phyloP scores from a whole-genome alignment of 1,140 invertebrate genomes.

The Drosophila grimshawi region DNA sequence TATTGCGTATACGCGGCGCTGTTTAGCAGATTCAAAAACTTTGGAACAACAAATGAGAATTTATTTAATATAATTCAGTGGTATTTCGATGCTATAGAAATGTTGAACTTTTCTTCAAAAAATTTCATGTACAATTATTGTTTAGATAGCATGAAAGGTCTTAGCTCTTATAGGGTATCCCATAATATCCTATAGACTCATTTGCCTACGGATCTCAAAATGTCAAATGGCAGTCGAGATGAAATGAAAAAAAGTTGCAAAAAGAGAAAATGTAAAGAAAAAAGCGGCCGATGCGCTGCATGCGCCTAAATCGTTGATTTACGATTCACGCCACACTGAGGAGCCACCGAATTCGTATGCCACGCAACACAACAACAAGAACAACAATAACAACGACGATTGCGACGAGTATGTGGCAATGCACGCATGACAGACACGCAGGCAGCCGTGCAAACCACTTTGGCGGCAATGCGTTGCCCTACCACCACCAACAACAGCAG shows the following conservation, averaged over 20 bases:
- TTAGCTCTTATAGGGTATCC: constrained; percentile 33
- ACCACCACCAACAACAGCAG: neutral
- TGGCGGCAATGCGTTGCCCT: constrained; percentile 69
- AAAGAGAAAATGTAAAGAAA: constrained; percentile 35
- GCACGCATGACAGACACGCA: constrained; percentile 80
- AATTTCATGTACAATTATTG: too few relatives aligned
- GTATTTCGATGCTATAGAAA: too few relatives aligned
- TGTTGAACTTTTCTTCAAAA: too few relatives aligned
- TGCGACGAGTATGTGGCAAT: constrained; percentile 68
- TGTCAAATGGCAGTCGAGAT: constrained; percentile 58
- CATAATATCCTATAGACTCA: constrained; percentile 1
- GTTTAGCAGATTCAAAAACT: constrained; percentile 40
- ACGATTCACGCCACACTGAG: constrained; percentile 82
- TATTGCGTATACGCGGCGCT: constrained; percentile 76
- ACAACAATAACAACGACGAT: constrained; percentile 29
- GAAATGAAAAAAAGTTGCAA: constrained; percentile 35
- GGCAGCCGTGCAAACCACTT: constrained; percentile 81
- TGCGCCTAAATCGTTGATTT: constrained; percentile 83
- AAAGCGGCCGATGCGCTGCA: constrained; percentile 66
- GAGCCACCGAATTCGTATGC: constrained; percentile 66
- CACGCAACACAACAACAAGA: constrained; percentile 37
- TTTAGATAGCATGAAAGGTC: neutral
- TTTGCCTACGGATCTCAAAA: constrained; percentile 47
- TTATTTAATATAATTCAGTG: neutral
- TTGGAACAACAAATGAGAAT: neutral